Evolutionary conservation across 2,113 vertebrate genomes (phyloP).

Genomic region (Sclerurus mexicanus): DNA sequence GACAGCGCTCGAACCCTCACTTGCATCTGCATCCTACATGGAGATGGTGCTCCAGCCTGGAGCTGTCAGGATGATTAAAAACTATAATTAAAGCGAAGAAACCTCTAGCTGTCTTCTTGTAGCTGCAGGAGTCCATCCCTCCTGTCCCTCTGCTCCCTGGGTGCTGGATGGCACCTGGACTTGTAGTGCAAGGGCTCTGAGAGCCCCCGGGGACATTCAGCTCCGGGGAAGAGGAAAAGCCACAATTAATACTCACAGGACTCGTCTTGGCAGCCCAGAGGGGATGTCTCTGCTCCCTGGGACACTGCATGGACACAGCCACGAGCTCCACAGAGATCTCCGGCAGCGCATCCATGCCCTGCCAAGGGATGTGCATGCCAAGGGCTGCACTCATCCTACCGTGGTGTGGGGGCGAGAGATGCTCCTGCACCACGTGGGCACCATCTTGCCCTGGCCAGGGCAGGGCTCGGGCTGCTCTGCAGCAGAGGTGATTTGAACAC

Average conservation of each 20-base stretch:
- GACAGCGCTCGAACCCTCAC: not conserved
- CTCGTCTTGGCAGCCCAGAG: not conserved
- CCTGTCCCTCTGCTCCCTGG: not conserved
- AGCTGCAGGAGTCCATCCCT: not conserved
- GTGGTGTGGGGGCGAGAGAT: not conserved
- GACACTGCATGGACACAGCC: not conserved
- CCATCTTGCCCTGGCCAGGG: not conserved
- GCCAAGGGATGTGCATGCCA: not conserved
- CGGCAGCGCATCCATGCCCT: fast-evolving
- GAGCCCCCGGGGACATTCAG: not conserved
- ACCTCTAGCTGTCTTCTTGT: not conserved
- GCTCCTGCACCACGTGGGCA: fast-evolving
- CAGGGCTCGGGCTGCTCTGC: not conserved
- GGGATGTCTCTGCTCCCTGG: not conserved
- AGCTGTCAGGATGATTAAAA: not conserved
- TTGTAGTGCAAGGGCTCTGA: fast-evolving
- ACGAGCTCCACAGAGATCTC: not conserved
- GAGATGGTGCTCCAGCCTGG: not conserved
- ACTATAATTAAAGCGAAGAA: not conserved
- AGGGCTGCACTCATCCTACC: not conserved
- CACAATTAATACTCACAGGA: not conserved
- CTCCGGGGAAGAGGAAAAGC: not conserved
- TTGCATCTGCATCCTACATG: not conserved
- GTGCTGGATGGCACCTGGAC: not conserved
- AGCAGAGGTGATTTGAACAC: not conserved